Conservation (phyloP, 2,888 invertebrate genomes). For the Agrypnus murinus region DNA sequence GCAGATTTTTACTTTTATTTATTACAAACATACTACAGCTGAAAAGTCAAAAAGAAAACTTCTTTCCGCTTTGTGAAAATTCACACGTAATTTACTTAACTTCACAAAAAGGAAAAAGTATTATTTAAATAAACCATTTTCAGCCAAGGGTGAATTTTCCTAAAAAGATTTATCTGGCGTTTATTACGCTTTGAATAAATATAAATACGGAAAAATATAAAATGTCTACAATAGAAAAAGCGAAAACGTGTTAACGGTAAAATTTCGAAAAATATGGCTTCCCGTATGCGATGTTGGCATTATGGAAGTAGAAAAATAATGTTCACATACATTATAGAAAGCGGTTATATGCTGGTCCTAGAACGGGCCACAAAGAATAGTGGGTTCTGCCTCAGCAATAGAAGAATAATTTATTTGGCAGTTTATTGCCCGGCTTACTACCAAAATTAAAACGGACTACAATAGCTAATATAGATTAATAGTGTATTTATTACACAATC, state of each 20-base stretch:
- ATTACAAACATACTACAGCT: no score
- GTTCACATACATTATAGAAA: constrained; percentile 49
- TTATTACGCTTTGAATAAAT: constrained; percentile 18
- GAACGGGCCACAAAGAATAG: constrained; percentile 42
- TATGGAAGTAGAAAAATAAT: constrained; percentile 50
- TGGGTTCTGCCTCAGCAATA: constrained; percentile 44
- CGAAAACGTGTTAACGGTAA: constrained; percentile 49
- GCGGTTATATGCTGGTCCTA: constrained; percentile 41
- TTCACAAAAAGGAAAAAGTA: not conserved
- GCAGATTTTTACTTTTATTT: no score
- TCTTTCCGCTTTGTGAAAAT: no score
- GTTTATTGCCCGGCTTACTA: constrained; percentile 46
- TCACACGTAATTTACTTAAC: not conserved
- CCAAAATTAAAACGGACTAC: constrained; percentile 52
- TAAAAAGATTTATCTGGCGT: constrained; percentile 4
- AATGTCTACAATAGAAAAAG: constrained; percentile 41
- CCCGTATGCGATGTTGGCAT: constrained; percentile 47
- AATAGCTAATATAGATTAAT: constrained; percentile 43
- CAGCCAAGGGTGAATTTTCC: not conserved
- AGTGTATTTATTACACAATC: constrained; percentile 10
- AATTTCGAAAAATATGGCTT: constrained; percentile 47
- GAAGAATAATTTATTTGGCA: constrained; percentile 51
- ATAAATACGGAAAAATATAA: constrained; percentile 20
- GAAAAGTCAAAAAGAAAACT: not conserved
- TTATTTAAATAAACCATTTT: no score